Conservation (phyloP, 2,113 vertebrate genomes). For the Anser brachyrhynchus region DNA sequence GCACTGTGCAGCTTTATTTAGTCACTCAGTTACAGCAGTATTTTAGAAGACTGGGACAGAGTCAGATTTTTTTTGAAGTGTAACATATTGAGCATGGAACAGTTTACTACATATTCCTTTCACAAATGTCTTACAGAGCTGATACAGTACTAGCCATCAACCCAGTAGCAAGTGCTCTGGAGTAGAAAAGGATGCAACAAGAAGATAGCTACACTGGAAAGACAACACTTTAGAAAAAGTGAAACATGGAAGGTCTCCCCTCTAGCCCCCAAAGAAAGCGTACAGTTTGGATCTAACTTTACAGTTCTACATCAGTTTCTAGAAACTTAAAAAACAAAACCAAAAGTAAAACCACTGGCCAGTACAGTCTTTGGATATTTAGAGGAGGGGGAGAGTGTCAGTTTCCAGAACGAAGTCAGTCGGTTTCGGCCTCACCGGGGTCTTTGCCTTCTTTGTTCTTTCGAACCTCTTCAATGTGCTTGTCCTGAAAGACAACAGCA, state of each 20-base stretch:
- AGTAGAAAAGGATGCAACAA: slow-evolving; percentile 83
- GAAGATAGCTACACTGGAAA: slow-evolving; percentile 84
- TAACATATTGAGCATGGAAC: slow-evolving; percentile 79
- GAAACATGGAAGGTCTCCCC: slow-evolving; percentile 80
- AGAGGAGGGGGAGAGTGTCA: slow-evolving; percentile 80
- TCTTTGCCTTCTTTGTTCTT: slow-evolving; percentile 96
- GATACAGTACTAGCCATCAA: slow-evolving; percentile 80
- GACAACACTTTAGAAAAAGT: slow-evolving; percentile 87
- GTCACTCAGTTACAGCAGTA: slow-evolving; percentile 82
- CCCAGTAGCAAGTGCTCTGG: slow-evolving; percentile 71
- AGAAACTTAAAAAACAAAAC: slow-evolving; percentile 74
- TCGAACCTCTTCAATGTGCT: slow-evolving; percentile 92
- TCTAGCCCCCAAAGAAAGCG: slow-evolving; percentile 79
- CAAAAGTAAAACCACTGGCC: slow-evolving; percentile 83
- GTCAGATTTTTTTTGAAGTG: slow-evolving; percentile 72
- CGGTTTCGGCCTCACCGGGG: slow-evolving; percentile 80
- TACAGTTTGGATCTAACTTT: slow-evolving; percentile 79
- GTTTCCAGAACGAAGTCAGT: slow-evolving; percentile 72
- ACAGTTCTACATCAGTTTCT: slow-evolving; percentile 82
- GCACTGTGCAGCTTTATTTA: slow-evolving; percentile 86
- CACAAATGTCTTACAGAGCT: slow-evolving; percentile 80
- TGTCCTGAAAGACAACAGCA: slow-evolving; percentile 81
- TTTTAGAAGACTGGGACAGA: slow-evolving; percentile 79
- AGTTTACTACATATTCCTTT: slow-evolving; percentile 75
- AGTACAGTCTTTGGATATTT: slow-evolving; percentile 89